Evolutionary conservation across 2,797 vertebrate species (phyloP), one percentile per base, ranked within the genome.

Genomic region (Microctenopoma steveboyesi): DNA sequence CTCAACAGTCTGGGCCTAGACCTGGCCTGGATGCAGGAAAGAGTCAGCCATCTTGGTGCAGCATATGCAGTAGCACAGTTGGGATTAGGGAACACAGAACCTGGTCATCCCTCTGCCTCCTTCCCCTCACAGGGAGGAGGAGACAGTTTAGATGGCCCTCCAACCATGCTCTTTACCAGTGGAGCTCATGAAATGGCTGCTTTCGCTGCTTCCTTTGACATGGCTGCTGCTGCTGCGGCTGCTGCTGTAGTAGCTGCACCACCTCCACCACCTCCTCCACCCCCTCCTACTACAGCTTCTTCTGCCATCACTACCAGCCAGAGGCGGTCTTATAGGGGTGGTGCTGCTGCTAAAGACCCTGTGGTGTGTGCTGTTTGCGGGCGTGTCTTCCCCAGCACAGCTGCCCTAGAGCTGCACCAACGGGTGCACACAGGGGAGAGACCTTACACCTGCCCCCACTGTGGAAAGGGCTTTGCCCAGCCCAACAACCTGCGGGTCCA

Each of bases 401-500:
- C 83, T 0, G 66, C 89, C 16, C 69, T 92, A 51, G 91, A 92
- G 82, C 74, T 89, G 54, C 92, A 93, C 61, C 90, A 87, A 35
- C 18, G 18, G 18, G 18, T 18, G 18, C 18, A 18, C 18, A 18
- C 18, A 18, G 18, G 18, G 18, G 18, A 93, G 78, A 86, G 89
- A 64, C 92, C 92, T 0, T 94, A 86, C 74, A 84, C 84, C 67
- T 94, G 93, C 75, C 78, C 88, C 13, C 90, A 93, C 76, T 94
- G 93, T 6, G 92, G 92, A 1, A 92, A 93, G 64, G 91, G 90
- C 13, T 94, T 94, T 1, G 87, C 89, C 3, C 88, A 92, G 59
- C 88, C 90, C 50, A 91, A 91, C 64, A 92, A 92, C 61, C 82
- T 94, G 64, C 82, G 92, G 8, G 90, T 92, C 10, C 92, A 93